Evolutionary conservation across 2,888 invertebrate genomes (phyloP).

Genomic region (Himalopsyche anomala): DNA sequence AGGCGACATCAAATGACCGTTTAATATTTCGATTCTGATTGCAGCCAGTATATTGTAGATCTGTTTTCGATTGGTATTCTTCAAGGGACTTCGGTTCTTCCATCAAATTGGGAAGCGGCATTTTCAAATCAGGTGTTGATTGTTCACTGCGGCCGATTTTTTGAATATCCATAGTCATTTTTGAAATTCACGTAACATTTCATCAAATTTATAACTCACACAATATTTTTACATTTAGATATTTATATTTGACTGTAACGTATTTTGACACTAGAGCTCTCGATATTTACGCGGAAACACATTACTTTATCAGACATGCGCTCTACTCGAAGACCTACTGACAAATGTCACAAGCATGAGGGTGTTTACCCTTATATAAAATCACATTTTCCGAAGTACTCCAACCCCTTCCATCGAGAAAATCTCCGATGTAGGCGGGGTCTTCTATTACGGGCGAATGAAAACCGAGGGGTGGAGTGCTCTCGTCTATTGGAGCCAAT

Average conservation of each 20-base stretch:
- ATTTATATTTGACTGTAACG: not conserved
- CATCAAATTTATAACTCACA: conserved; percentile 1
- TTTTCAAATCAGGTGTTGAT: conserved; percentile 74
- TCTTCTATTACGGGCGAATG: conserved; percentile 69
- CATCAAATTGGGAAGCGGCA: conserved; percentile 70
- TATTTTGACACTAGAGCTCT: conserved; percentile 14
- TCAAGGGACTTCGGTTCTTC: conserved; percentile 74
- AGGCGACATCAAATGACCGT: conserved; percentile 93
- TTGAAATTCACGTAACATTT: conserved; percentile 49
- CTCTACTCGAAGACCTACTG: conserved; percentile 45
- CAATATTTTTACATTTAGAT: not conserved
- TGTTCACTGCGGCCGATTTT: conserved; percentile 76
- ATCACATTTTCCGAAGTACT: conserved; percentile 75
- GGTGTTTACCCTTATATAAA: conserved; percentile 76
- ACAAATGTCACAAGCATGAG: conserved; percentile 70
- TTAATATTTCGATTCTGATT: conserved; percentile 78
- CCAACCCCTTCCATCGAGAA: conserved; percentile 66
- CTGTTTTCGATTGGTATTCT: conserved; percentile 72
- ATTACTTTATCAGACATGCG: conserved; percentile 56
- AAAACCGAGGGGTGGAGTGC: conserved; percentile 72
- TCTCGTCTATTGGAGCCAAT: conserved; percentile 72
- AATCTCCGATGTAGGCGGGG: conserved; percentile 73
- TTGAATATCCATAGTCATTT: conserved; percentile 84
- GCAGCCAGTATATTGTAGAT: conserved; percentile 72
- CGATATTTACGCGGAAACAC: conserved; percentile 24